Base-by-base conservation (phyloP, 2,113 vertebrate genomes). In the Sarotherodon lohbergeri region DNA sequence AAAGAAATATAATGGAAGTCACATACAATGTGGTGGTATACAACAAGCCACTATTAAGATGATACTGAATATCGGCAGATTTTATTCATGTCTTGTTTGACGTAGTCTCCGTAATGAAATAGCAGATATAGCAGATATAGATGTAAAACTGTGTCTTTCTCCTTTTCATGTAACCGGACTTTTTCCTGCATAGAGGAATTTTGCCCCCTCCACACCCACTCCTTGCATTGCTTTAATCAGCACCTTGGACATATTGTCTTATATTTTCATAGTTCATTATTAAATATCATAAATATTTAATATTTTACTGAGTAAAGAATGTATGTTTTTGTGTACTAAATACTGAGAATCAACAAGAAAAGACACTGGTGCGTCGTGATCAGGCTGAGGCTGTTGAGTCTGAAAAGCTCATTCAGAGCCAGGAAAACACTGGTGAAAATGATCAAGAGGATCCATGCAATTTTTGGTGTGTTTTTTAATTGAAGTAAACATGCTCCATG, bases 1-100 rank as follows among this genome's bases (percentile, higher is more conserved):
- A 88, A 80, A 86, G 57, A 46, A 81, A 86, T 66, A 78, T 50
- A 78, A 78, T 52, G 1, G 27, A 52, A 34, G 73, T 34, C 17
- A 19, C 27, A 3, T 13, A 79, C 22, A 90, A 91, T 68, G 13
- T 84, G 24, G 52, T 71, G 29, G 14, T 73, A 71, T 39, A 71
- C 56, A 80, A 79, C 56, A 2, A 79, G n/a, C 29, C 32, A n/a
- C 43, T 73, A 56, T 2, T 84, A 29, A 39, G n/a, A 7, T 41
- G 56, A 1, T 17, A 52, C 9, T 83, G 61, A 85, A 83, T 11
- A 63, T 50, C 10, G 41, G 9, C 8, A 55, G 50, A 73, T 56
- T 89, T 73, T 83, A 81, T 61, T 88, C 63, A 46, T 9, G 4
- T 55, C 61, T 27, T 22, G 73, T 50, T 50, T 78, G 46, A 50